Conservation (phyloP, 2,888 invertebrate genomes). For the Zaprionus lineosus region DNA sequence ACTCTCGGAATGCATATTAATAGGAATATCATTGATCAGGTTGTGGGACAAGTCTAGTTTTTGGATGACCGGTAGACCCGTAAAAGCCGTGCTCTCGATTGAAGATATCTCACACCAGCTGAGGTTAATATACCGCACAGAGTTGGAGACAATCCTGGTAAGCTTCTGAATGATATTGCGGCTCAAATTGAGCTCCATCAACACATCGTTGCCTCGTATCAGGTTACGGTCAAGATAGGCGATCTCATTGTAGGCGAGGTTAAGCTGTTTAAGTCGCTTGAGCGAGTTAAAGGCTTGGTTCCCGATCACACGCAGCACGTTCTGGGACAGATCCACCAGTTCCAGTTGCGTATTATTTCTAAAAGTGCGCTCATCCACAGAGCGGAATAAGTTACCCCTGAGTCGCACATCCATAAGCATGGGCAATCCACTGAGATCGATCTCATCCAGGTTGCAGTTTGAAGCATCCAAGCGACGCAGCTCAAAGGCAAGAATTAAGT, state of each 20-base stretch:
- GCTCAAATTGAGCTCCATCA: conserved; percentile 86
- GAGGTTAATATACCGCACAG: conserved; percentile 85
- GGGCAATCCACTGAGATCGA: conserved; percentile 86
- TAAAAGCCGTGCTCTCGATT: conserved; percentile 84
- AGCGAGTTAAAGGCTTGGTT: conserved; percentile 86
- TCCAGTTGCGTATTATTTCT: conserved; percentile 85
- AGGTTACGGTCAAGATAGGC: conserved; percentile 85
- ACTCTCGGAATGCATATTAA: conserved; percentile 85
- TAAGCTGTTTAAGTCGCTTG: conserved; percentile 85
- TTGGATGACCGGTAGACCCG: conserved; percentile 85
- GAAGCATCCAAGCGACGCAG: conserved; percentile 85
- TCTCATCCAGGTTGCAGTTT: conserved; percentile 85
- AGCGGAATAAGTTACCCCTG: conserved; percentile 86
- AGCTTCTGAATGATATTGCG: conserved; percentile 86
- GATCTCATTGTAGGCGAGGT: conserved; percentile 89
- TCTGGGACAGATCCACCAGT: conserved; percentile 86
- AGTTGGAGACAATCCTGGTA: conserved; percentile 85
- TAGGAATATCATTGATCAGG: conserved; percentile 86
- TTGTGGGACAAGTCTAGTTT: conserved; percentile 87
- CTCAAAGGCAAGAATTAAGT: conserved; percentile 84
- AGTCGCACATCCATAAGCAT: conserved; percentile 85
- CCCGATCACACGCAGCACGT: conserved; percentile 86
- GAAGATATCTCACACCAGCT: conserved; percentile 87
- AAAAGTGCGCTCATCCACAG: conserved; percentile 85
- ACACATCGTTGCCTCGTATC: conserved; percentile 85